Evolutionary conservation across 2,888 invertebrate species (phyloP).

Genomic region (Magallana nippona): DNA sequence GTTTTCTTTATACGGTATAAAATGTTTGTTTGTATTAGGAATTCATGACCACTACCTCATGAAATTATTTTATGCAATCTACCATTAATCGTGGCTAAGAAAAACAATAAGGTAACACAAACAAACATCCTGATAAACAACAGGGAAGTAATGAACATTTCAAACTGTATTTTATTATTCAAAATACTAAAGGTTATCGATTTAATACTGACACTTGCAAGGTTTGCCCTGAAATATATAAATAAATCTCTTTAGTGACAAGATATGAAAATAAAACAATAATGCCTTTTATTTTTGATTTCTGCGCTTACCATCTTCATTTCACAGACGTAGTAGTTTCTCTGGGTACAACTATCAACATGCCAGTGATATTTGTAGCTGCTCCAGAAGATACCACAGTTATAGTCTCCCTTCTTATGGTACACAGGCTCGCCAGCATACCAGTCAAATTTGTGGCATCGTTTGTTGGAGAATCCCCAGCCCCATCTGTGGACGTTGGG

Average conservation of each 20-base stretch:
- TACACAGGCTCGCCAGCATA: constrained; percentile 11
- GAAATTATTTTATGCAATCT: too few species aligned
- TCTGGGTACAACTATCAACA: background rate
- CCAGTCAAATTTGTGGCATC: constrained; percentile 13
- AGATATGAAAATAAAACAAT: background rate
- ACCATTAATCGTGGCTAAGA: too few species aligned
- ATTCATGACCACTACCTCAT: too few species aligned
- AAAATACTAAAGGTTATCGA: too few species aligned
- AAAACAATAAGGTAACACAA: too few species aligned
- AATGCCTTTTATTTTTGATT: background rate
- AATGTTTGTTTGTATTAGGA: too few species aligned
- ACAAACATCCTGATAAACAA: too few species aligned
- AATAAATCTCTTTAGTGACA: background rate
- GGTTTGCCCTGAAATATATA: background rate
- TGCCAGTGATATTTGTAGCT: background rate
- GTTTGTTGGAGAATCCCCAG: background rate
- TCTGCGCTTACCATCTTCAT: background rate
- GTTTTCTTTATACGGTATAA: too few species aligned
- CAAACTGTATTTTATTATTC: too few species aligned
- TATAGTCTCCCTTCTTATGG: background rate
- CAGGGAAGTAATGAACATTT: too few species aligned
- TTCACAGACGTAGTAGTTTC: background rate
- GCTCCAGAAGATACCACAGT: background rate
- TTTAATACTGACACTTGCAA: background rate
- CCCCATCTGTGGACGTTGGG: constrained; percentile 3